These are phyloP conservation scores for Biston betularia DNA, from an alignment of 2,888 invertebrate genomes.

Conservation along the genomic window DNA sequence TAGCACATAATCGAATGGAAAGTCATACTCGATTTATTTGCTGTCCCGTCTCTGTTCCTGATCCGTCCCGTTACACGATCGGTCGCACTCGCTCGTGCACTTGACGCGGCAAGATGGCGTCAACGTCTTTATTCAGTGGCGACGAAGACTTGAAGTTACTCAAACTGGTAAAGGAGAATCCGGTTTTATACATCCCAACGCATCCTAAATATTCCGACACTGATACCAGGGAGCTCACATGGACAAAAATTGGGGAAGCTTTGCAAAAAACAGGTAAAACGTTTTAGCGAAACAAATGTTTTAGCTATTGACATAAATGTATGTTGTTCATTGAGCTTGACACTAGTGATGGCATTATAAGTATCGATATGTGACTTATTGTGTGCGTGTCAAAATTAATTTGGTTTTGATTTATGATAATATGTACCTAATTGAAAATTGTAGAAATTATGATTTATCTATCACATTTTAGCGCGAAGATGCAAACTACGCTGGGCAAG, in stretches of 20 bases:
- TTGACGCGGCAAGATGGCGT: conserved; percentile 4
- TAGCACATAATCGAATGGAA: not conserved
- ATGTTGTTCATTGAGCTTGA: not conserved
- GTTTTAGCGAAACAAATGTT: not conserved
- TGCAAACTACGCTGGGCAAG: conserved; percentile 78
- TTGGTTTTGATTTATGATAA: not conserved
- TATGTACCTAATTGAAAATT: not conserved
- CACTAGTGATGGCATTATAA: conserved; percentile 3
- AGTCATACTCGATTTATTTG: not conserved
- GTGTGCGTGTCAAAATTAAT: too few species aligned
- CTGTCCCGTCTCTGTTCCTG: conserved; percentile 34
- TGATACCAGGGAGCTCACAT: conserved; percentile 70
- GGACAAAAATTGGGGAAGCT: conserved; percentile 76
- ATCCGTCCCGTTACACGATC: conserved; percentile 42
- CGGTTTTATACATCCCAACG: conserved; percentile 67
- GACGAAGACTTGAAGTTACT: conserved; percentile 64
- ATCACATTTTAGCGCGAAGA: conserved; percentile 55
- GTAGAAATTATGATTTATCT: not conserved
- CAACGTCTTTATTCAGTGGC: conserved; percentile 1
- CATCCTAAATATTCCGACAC: conserved; percentile 69
- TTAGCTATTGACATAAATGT: not conserved
- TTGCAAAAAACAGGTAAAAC: conserved; percentile 66
- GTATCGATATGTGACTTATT: conserved; percentile 3
- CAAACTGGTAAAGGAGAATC: conserved; percentile 67
- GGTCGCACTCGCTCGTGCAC: conserved; percentile 15